Percentiles rank a stretch among this genome's conserved stretches.
These are phyloP conservation scores for Chelonoidis abingdonii DNA, from an alignment of 2,113 vertebrate genomes.

Conservation along the genomic window DNA sequence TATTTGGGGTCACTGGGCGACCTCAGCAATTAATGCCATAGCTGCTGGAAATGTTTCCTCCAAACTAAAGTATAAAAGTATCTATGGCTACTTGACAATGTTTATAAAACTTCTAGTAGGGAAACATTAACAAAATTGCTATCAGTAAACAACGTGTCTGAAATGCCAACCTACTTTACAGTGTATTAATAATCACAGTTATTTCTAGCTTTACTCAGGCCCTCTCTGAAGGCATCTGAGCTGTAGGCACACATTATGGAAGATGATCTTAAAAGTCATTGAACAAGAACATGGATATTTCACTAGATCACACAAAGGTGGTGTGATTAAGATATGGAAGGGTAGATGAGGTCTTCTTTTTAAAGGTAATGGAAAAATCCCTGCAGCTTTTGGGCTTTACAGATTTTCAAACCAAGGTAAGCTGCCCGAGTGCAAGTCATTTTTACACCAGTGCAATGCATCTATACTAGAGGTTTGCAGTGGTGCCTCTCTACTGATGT, in stretches of 20 bases:
- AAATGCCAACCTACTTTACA: not conserved
- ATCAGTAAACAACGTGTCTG: not conserved
- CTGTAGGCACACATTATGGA: not conserved
- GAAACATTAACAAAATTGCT: not conserved
- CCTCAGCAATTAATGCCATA: too few relatives aligned
- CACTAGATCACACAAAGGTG: not conserved
- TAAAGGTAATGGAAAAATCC: not conserved
- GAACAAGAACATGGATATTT: not conserved
- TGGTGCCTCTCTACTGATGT: not conserved
- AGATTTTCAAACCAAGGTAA: not conserved
- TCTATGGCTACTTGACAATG: not conserved
- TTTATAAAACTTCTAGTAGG: not conserved
- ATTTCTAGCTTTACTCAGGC: constrained; percentile 5
- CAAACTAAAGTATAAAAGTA: not conserved
- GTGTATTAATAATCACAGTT: not conserved
- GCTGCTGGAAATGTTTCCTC: not conserved
- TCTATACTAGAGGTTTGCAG: not conserved
- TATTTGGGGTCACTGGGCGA: not conserved
- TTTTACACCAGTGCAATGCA: not conserved
- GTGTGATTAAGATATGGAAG: not conserved
- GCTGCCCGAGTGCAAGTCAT: not conserved
- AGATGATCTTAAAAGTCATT: not conserved
- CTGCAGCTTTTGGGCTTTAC: not conserved
- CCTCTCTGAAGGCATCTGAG: constrained; percentile 10
- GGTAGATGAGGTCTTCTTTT: not conserved